Evolutionary conservation across 2,888 invertebrate species (phyloP), one percentile per base, ranked within the genome.

Genomic region (Oxytorus armatus): DNA sequence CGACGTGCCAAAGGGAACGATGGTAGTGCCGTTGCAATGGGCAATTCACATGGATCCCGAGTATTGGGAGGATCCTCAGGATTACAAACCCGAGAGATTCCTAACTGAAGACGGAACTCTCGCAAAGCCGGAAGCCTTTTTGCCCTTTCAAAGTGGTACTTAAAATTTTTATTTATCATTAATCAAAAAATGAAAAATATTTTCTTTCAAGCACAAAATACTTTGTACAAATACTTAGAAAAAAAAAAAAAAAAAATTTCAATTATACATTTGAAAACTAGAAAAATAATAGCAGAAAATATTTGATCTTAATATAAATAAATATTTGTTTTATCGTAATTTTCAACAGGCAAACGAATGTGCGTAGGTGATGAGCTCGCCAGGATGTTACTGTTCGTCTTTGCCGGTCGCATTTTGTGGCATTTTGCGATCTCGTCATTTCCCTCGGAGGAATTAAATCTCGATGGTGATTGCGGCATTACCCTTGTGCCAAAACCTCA

Each of bases 351-450:
- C 18, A 96, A 97, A 89, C 94, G 97, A 36, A 95, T 96, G 94
- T 97, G 97, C 88, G 94, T 97, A 0, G 97, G 97, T 0, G 97
- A 97, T 80, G 97, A 97, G 87, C 91, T 97, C 51, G 96, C 96
- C 0, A 94, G 94, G 82, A 96, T 96, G 95, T 88, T 95, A 21
- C 87, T 96, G 25, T 94, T 94, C 77, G 89, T 96, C 0, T 95
- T 95, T 59, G 93, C 94, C 5, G 94, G 95, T 0, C 93, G 94
- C 42, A 93, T 97, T 8, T 87, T 96, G 0, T 92, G 95, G 7
- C 93, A 94, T 2, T 95, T 94, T 86, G 81, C 87, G 1, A 81
- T 95, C 21, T 88, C 90, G 0, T 77, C 93, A 11, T 90, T 92
- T 18, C 59, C 88, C 4, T 89, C 88, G n/a, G 90, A 92, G 0